Evolutionary conservation across 2,113 vertebrate genomes (phyloP).

Genomic region (Gavialis gangeticus): DNA sequence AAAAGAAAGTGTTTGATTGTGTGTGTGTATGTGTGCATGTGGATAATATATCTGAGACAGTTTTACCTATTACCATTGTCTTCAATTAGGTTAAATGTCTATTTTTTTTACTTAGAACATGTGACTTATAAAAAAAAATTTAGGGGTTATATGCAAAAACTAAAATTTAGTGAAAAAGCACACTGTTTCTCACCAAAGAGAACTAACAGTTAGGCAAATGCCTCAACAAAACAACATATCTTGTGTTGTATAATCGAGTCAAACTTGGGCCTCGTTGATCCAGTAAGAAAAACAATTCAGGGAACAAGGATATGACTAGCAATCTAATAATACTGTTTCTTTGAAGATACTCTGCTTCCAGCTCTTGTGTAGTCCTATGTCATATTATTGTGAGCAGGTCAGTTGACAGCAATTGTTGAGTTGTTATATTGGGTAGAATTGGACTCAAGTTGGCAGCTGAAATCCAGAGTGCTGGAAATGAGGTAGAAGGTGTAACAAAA

Average conservation of each 20-base stretch:
- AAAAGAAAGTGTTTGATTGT: no score
- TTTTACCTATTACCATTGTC: background rate
- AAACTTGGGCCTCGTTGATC: accelerated
- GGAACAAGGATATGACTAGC: background rate
- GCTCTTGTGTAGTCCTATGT: background rate
- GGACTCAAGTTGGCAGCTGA: background rate
- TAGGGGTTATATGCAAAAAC: accelerated
- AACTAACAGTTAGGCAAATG: background rate
- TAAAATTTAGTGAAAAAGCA: accelerated
- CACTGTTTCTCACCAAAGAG: accelerated
- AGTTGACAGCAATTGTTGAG: background rate
- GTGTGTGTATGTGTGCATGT: no score
- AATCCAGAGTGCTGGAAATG: background rate
- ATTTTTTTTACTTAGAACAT: accelerated
- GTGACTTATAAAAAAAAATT: no score
- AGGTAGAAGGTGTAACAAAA: background rate
- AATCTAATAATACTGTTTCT: accelerated
- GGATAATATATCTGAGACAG: background rate
- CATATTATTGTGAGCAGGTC: background rate
- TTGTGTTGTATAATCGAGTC: background rate
- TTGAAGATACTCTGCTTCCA: background rate
- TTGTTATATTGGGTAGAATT: background rate
- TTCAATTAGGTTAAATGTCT: background rate
- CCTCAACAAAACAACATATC: background rate
- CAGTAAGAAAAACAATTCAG: accelerated